A percentile compares a stretch with the other conserved stretches of the same genome.
These are phyloP conservation scores for Oligia strigilis DNA, from an alignment of 2,888 invertebrate genomes.

Conservation along the genomic window DNA sequence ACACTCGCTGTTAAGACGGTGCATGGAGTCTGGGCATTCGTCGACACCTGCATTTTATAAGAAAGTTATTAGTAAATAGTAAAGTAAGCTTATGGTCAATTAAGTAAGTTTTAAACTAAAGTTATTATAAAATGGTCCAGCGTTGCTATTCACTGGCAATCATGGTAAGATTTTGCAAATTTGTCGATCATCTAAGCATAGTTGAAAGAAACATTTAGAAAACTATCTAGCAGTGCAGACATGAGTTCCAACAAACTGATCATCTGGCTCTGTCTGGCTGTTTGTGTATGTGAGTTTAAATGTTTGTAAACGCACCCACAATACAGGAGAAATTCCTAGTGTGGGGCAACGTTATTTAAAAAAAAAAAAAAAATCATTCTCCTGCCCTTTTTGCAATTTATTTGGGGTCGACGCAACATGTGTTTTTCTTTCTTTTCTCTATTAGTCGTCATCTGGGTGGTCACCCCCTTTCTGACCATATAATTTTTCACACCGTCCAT, in stretches of 20 bases:
- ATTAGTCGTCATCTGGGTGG: no score
- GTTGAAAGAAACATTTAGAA: neutral
- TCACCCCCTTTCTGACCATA: neutral
- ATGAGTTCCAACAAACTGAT: neutral
- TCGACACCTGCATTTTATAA: constrained; percentile 75
- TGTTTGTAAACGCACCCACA: no score
- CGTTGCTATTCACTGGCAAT: neutral
- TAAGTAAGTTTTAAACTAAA: neutral
- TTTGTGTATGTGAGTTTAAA: no score
- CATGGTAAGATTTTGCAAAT: neutral
- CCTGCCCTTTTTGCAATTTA: neutral
- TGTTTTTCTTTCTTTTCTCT: no score
- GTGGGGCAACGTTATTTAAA: no score
- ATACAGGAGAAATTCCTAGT: no score
- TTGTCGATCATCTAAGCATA: neutral
- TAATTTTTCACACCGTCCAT: neutral
- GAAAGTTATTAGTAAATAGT: neutral
- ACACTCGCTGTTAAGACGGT: constrained; percentile 84
- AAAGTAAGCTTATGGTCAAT: no score
- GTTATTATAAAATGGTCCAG: neutral
- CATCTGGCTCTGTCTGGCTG: neutral
- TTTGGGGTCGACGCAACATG: neutral
- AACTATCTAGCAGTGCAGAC: neutral
- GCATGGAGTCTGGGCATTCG: constrained; percentile 84
- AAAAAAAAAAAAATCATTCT: neutral